Conservation (phyloP, 1,140 invertebrate species). For the Dreissena rostriformis region DNA sequence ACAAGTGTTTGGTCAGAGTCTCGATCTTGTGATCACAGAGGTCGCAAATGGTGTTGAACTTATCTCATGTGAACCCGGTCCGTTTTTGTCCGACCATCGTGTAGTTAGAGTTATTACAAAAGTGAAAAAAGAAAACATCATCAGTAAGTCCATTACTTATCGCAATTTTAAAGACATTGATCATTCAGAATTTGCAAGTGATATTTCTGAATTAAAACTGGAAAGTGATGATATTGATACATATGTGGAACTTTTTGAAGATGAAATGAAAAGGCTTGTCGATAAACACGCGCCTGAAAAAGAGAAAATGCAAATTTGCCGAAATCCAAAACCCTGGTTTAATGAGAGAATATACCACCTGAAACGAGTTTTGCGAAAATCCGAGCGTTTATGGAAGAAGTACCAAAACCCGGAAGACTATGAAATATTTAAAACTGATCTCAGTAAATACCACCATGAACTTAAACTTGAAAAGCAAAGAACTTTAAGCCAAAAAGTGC, state of each 20-base stretch:
- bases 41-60: constrained; percentile 25
- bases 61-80: constrained; percentile 26
- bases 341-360: constrained; percentile 26
- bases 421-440: constrained; percentile 24
- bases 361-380: constrained; percentile 30
- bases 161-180: constrained; percentile 22
- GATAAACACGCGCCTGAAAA: constrained; percentile 39
- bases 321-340: constrained; percentile 37
- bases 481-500: constrained; percentile 36
- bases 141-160: background rate
- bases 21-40: constrained; percentile 22
- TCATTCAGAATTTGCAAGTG: constrained; percentile 28
- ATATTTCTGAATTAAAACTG: constrained; percentile 26
- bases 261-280: constrained; percentile 11
- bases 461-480: constrained; percentile 30
- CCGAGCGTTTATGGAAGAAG: constrained; percentile 31
- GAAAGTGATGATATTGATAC: constrained; percentile 10
- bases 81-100: constrained; percentile 31
- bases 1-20: constrained; percentile 13
- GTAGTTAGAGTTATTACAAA: constrained; percentile 15
- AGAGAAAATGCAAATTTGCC: constrained; percentile 27
- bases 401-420: constrained; percentile 25
- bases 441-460: constrained; percentile 30
- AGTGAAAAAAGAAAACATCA: constrained; percentile 21
- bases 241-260: constrained; percentile 36